Percentiles rank a stretch among this genome's conserved stretches.
Conservation (phyloP, 2,888 invertebrate genomes). For the Trissoscelio sp. region DNA sequence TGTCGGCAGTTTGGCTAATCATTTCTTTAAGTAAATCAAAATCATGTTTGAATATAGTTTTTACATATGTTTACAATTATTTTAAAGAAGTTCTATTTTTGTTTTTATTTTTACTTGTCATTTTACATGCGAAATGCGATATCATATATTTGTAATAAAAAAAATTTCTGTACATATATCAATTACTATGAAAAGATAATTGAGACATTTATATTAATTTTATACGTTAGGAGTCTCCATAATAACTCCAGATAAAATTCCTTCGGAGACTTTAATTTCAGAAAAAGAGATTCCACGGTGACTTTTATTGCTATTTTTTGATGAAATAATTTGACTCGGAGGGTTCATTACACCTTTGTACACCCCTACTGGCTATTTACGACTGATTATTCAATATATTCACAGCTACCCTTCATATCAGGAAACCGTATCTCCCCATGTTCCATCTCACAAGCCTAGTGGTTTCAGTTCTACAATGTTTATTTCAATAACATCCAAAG, state of each 20-base stretch:
- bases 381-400: slow-evolving; percentile 25
- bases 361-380: slow-evolving; percentile 2
- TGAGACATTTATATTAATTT: background rate
- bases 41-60: too few species aligned
- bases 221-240: background rate
- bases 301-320: slow-evolving; percentile 14
- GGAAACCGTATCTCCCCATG: slow-evolving; percentile 5
- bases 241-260: background rate
- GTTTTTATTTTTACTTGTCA: too few species aligned
- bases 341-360: slow-evolving; percentile 21
- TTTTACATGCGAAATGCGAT: too few species aligned
- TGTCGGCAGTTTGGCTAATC: too few species aligned
- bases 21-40: too few species aligned
- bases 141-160: too few species aligned
- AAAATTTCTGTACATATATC: too few species aligned
- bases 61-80: too few species aligned
- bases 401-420: slow-evolving; percentile 20
- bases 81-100: too few species aligned
- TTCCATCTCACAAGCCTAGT: background rate
- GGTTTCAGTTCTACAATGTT: slow-evolving; percentile 9
- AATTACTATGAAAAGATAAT: background rate
- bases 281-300: background rate
- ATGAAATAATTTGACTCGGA: slow-evolving; percentile 14
- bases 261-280: background rate
- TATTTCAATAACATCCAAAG: slow-evolving; percentile 3